A percentile compares a stretch with the other conserved stretches of the same genome.
These are phyloP conservation scores for Spongilla lacustris DNA, from an alignment of 37 sponge, comb jelly and placozoan genomes.

Conservation along the genomic window DNA sequence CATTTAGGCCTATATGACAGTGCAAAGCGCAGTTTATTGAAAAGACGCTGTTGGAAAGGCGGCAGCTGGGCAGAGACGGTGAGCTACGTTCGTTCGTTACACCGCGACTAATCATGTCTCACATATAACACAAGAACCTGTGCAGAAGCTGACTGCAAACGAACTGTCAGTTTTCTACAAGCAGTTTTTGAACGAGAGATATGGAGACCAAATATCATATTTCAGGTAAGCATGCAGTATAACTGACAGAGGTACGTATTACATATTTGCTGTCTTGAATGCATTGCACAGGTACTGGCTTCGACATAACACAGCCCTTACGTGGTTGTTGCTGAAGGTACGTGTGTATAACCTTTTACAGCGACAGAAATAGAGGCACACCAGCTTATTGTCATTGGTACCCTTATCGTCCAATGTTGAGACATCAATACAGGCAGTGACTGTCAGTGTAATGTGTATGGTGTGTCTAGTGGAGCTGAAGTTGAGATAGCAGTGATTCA, in stretches of 20 bases:
- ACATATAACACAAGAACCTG: neutral
- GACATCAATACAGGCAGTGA: too few species aligned
- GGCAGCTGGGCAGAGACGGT: conserved; percentile 1
- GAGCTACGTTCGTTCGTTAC: neutral
- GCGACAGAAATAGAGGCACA: neutral
- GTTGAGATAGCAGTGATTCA: too few species aligned
- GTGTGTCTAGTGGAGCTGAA: too few species aligned
- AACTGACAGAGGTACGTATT: too few species aligned
- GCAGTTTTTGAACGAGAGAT: conserved; percentile 30
- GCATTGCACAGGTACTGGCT: neutral
- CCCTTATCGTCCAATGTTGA: too few species aligned
- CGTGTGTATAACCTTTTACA: neutral
- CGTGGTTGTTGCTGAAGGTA: neutral
- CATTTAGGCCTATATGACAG: neutral
- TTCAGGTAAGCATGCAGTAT: neutral
- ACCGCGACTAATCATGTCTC: neutral
- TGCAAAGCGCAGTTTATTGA: conserved; percentile 1
- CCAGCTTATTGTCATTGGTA: neutral
- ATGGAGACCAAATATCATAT: conserved; percentile 7
- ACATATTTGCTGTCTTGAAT: neutral
- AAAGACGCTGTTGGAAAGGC: neutral
- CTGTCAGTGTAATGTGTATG: too few species aligned
- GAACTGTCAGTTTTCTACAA: conserved; percentile 46
- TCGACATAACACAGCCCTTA: neutral
- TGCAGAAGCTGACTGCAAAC: conserved; percentile 3